A percentile compares a stretch with the other conserved stretches of the same genome.
Conservation (phyloP, 2,797 vertebrate species). For the Melopsittacus undulatus region DNA sequence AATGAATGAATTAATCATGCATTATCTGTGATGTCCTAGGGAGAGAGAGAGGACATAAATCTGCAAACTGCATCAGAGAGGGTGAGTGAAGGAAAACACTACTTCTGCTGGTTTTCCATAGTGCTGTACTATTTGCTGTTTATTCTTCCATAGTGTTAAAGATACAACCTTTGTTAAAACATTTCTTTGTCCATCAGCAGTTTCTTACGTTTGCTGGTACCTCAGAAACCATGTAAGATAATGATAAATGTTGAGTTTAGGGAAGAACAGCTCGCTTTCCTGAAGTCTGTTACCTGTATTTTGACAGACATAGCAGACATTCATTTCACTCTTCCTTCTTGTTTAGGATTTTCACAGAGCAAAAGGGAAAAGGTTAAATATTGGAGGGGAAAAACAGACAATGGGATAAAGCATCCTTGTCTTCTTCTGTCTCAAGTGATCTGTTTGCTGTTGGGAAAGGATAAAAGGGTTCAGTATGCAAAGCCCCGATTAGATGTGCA, state of each 20-base stretch:
- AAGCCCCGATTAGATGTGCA: rapidly evolving
- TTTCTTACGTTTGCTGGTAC: neutral
- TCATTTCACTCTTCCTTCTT: neutral
- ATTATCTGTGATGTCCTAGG: neutral
- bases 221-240: neutral
- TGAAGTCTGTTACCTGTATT: neutral
- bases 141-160: neutral
- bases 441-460: neutral
- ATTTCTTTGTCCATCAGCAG: neutral
- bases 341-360: neutral
- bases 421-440: too few relatives aligned
- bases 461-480: neutral
- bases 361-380: neutral
- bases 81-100: neutral
- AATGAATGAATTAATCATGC: neutral
- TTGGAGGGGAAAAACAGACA: neutral
- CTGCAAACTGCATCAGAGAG: neutral
- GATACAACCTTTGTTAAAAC: neutral
- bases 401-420: neutral
- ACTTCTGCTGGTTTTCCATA: neutral
- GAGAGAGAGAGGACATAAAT: neutral
- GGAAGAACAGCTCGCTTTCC: neutral
- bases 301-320: neutral
- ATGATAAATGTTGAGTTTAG: neutral
- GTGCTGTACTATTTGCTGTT: neutral